Evolutionary conservation across 1,140 invertebrate genomes (phyloP), one percentile per base, ranked within the genome.

Genomic region (Kradibia gibbosae): DNA sequence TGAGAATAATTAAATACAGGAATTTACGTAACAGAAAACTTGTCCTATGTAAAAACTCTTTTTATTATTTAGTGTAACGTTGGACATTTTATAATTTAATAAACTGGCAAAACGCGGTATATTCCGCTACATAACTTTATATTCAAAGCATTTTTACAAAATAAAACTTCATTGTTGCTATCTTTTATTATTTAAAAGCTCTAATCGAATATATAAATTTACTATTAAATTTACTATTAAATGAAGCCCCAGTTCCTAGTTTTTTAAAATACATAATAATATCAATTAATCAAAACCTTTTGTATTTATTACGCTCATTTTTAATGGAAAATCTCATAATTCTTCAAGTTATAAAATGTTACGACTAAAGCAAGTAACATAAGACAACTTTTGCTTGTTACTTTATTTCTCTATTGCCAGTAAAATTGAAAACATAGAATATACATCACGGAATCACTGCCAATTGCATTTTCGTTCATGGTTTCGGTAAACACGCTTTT

Each of bases 41-140:
- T 25, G 17, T 28, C 31, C 11, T 36, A 45, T 53, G 45, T 57
- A 25, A 72, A 79, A 79, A n/a, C 65, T 1, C 17, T 67, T 48
- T 50, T 45, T 48, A 34, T 25, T 73, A 42, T 76, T 39, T 62
- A 60, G 15, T 76, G 42, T 20, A 25, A 25, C 13, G 31, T 22
- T 45, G 15, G 53, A 60, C 50, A 48, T 60, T 73, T 72, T 31
- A 60, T 79, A 80, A 73, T 80, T 80, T 57, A 57, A 80, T 80
- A 48, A 73, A 73, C 45, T 17, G 7, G 31, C 11, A 17, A 70
- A 45, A 78, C 62, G 53, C 65, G 20, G 28, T 31, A 39, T 34
- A 39, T 45, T 45, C 39, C 36, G 22, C n/a, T 31, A 17, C 67
- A 17, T 39, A 13, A 34, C 20, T 74, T 65, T 65, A 65, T 36